phyloP scores from a whole-genome alignment of 2,797 vertebrate genomes.

The Malacoraja senta region DNA sequence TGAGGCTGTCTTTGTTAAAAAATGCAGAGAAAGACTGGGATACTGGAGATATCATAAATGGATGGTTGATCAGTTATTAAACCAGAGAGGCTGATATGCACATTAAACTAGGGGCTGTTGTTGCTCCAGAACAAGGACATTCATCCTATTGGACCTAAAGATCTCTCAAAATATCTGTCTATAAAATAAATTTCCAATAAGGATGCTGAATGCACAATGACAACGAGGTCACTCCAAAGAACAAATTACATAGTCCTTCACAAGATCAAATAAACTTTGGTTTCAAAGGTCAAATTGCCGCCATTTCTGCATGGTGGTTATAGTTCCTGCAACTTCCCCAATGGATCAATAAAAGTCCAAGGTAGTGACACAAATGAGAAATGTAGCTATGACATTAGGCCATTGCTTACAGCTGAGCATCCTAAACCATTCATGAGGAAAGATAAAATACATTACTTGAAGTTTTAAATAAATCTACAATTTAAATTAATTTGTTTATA shows the following conservation, averaged over 20 bases:
- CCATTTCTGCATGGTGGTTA: background rate
- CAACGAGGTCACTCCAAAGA: background rate
- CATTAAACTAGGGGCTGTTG: background rate
- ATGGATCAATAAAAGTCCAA: background rate
- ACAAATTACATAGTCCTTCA: background rate
- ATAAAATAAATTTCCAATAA: background rate
- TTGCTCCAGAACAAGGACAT: background rate
- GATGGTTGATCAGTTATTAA: no score
- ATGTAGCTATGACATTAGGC: background rate
- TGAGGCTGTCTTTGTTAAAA: background rate
- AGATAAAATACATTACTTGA: background rate
- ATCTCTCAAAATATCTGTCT: background rate
- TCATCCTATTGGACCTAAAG: background rate
- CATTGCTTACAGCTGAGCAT: background rate
- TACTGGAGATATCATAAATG: background rate
- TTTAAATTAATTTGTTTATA: background rate
- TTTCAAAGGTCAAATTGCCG: background rate
- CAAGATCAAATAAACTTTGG: background rate
- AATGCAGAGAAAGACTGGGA: background rate
- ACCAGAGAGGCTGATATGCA: background rate
- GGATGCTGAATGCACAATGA: background rate
- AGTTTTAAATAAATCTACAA: background rate
- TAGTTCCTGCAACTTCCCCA: background rate
- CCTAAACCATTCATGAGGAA: background rate
- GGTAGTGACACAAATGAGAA: background rate